Conservation (phyloP, 2,888 invertebrate species). For the Dynastes tityus region DNA sequence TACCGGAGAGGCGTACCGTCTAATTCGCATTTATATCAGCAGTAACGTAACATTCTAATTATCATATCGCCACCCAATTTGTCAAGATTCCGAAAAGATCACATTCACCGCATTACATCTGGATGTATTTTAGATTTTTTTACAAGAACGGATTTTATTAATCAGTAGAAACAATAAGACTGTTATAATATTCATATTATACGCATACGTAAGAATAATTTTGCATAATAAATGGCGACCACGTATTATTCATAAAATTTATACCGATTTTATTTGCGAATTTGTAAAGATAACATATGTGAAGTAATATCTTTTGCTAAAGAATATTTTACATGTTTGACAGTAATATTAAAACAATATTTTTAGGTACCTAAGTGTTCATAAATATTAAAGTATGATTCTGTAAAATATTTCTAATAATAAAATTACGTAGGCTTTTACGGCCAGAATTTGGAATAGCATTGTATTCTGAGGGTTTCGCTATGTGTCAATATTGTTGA, state of each 20-base stretch:
- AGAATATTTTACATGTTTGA: slow-evolving; percentile 4
- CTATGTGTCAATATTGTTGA: too few relatives aligned
- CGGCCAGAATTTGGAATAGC: too few relatives aligned
- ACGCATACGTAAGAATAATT: slow-evolving; percentile 1
- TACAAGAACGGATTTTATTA: slow-evolving; percentile 8
- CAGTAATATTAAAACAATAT: not conserved
- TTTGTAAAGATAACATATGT: not conserved
- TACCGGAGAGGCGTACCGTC: slow-evolving; percentile 52
- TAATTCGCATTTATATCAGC: slow-evolving; percentile 50
- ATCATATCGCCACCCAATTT: not conserved
- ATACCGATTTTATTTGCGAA: not conserved
- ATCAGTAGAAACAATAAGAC: slow-evolving; percentile 1
- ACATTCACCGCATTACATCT: not conserved
- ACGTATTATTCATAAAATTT: too few relatives aligned
- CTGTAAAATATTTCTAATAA: not conserved
- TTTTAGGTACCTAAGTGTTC: slow-evolving; percentile 1
- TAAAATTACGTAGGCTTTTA: too few relatives aligned
- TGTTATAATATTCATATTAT: not conserved
- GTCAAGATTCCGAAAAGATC: not conserved
- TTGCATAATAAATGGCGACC: not conserved
- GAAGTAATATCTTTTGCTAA: not conserved
- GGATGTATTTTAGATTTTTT: slow-evolving; percentile 11
- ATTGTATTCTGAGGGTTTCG: too few relatives aligned
- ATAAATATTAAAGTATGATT: not conserved
- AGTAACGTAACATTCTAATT: slow-evolving; percentile 13